phyloP scores from a whole-genome alignment of 2,113 vertebrate species.

The Oreotrochilus melanogaster region DNA sequence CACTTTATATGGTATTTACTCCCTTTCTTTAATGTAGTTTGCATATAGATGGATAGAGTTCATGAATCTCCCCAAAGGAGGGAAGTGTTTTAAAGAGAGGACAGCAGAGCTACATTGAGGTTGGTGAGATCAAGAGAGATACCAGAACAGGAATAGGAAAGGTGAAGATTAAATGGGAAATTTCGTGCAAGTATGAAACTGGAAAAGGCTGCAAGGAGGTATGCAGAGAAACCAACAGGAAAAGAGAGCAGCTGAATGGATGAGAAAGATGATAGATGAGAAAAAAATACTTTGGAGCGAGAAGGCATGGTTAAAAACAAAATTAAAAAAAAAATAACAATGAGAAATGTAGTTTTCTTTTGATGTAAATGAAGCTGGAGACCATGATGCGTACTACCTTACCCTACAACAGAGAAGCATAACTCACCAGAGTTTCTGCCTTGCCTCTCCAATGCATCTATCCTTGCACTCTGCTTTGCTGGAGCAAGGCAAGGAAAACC shows the following conservation, averaged over 20 bases:
- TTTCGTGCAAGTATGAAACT: background rate
- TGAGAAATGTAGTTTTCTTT: background rate
- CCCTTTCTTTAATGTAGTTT: background rate
- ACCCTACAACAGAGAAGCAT: background rate
- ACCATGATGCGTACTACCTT: background rate
- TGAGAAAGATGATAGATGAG: background rate
- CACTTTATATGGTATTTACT: background rate
- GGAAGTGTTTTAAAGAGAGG: background rate
- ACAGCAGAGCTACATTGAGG: background rate
- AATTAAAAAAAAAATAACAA: background rate
- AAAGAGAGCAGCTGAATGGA: background rate
- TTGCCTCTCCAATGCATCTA: background rate
- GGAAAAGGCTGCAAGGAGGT: background rate
- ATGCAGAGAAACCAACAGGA: background rate
- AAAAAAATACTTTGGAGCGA: background rate
- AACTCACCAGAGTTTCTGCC: background rate
- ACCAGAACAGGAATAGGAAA: rapidly evolving
- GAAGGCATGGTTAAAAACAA: background rate
- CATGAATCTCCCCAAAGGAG: background rate
- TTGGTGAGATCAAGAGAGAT: background rate
- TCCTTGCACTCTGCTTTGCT: background rate
- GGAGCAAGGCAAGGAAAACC: background rate
- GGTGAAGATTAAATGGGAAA: background rate
- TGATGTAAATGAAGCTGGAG: background rate
- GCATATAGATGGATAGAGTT: background rate